phyloP scores from a whole-genome alignment of 2,113 vertebrate genomes.

The Sylvilagus bachmani region DNA sequence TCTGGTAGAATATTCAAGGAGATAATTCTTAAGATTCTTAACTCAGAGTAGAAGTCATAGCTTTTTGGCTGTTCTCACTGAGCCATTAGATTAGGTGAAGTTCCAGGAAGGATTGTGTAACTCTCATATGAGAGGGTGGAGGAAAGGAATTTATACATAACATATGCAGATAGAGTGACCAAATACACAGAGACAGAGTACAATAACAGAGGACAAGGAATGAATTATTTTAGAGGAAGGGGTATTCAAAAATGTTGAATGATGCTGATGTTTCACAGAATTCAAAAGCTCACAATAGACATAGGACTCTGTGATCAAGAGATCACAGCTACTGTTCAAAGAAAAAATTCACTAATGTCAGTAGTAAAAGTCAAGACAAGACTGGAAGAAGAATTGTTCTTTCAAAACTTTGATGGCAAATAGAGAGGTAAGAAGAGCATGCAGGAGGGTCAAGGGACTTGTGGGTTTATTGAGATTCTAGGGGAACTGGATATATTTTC shows the following conservation, averaged over 20 bases:
- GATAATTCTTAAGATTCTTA: background rate
- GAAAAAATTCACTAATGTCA: background rate
- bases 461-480: background rate
- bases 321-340: background rate
- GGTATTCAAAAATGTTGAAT: background rate
- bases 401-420: background rate
- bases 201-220: background rate
- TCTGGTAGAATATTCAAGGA: background rate
- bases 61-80: background rate
- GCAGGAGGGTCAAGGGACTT: background rate
- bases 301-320: background rate
- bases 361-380: background rate
- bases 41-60: background rate
- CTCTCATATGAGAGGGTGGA: background rate
- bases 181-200: background rate
- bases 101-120: background rate
- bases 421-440: background rate
- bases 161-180: background rate
- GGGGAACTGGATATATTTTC: background rate
- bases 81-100: background rate
- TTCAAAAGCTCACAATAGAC: background rate
- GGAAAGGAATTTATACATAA: background rate
- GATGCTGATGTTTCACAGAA: background rate
- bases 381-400: background rate
- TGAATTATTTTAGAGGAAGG: slow-evolving; percentile 22